Evolutionary conservation across 2,797 vertebrate species (phyloP), one percentile per base, ranked within the genome.

Genomic region (Sebastes jordani): DNA sequence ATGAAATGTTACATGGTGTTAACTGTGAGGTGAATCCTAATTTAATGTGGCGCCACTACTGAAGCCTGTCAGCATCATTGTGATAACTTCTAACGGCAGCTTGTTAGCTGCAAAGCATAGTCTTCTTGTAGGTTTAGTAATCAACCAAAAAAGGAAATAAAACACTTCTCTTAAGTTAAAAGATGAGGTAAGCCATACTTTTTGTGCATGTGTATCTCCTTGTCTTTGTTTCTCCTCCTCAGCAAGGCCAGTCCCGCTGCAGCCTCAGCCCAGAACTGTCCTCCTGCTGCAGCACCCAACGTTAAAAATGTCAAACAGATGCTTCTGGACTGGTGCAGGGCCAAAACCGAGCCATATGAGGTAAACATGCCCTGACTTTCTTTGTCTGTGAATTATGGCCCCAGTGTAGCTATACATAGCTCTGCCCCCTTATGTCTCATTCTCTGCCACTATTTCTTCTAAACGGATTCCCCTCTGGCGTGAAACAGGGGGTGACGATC

Each of bases 231-330:
- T 87, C 27, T 68, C 66, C 75, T 83, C 29, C 60, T 78, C 90
- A 97, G 97, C 76, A 89, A 89, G 0, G 74, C 92, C 20, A 94
- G 82, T 82, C 94, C 96, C 0, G 69, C 94, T 0, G 89, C 75
- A 2, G 87, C 94, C 23, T 91, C 88, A 75, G 92, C 94, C 73
- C 95, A 95, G 78, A 96, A 95, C 29, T 93, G 96, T 71, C 95
- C 96, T 59, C 93, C 95, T 74, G 95, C 95, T 0, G 96, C 96
- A 0, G 96, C 95, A 56, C 96, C 98, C 84, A 99, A 98, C 0
- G 97, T 96, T 84, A 99, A 95, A 95, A 97, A 97, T 91, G 97
- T 99, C 93, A 99, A 99, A 93, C 98, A 99, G 92, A 99, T 99
- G 98, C 96, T 99, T 91, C 94, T 99, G 88, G 98, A 99, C 79